These are phyloP conservation scores for Cyprinodon tularosa DNA, from an alignment of 2,113 vertebrate genomes.

Conservation along the genomic window DNA sequence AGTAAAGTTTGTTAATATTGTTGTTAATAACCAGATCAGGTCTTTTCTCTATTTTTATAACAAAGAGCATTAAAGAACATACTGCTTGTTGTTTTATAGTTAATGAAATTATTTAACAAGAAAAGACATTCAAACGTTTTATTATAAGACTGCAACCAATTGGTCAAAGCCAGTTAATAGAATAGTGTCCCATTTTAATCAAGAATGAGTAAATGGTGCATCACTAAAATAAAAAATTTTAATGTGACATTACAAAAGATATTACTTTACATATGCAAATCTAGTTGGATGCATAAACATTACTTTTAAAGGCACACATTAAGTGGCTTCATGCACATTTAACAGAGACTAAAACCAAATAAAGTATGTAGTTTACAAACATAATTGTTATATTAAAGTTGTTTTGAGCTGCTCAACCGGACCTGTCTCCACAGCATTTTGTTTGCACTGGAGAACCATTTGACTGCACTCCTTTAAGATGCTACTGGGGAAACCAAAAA, in stretches of 20 bases:
- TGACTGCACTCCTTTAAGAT: background rate
- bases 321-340: background rate
- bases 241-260: background rate
- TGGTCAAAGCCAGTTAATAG: too few species aligned
- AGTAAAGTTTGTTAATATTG: too few species aligned
- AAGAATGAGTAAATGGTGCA: background rate
- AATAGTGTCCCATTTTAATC: background rate
- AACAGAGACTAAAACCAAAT: background rate
- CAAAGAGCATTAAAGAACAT: too few species aligned
- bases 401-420: background rate
- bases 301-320: background rate
- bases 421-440: background rate
- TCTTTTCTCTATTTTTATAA: too few species aligned
- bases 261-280: background rate
- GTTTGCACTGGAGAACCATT: background rate
- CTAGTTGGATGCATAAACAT: background rate
- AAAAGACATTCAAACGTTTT: too few species aligned
- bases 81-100: too few species aligned
- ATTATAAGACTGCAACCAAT: too few species aligned
- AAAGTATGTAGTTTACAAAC: background rate
- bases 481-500: background rate
- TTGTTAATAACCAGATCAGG: too few species aligned
- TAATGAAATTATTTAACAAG: too few species aligned
- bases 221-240: background rate
- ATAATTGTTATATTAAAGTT: background rate